phyloP scores from a whole-genome alignment of 2,888 invertebrate species.

The Drosophila falleni region DNA sequence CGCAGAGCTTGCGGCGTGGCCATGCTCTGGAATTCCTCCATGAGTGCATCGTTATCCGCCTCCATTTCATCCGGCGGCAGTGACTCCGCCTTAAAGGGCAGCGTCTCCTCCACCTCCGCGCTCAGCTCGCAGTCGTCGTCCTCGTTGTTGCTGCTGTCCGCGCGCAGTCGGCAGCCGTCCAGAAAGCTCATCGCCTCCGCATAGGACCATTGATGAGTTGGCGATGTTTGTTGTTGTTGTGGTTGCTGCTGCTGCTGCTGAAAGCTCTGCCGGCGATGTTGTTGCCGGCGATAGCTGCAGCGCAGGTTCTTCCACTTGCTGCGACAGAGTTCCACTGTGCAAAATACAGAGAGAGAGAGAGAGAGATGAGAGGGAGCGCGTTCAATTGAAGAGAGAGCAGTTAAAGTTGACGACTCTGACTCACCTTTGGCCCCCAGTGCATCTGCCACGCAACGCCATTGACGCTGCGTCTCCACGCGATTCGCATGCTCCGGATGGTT shows the following conservation, averaged over 20 bases:
- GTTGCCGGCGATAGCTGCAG: conserved; percentile 61
- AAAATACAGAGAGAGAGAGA: not conserved
- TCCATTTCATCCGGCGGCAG: conserved; percentile 63
- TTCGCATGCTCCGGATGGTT: conserved; percentile 71
- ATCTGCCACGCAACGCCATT: conserved; percentile 72
- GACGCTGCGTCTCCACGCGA: conserved; percentile 61
- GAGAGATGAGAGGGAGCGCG: too few relatives aligned
- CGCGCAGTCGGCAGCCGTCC: conserved; percentile 31
- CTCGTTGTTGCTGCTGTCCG: conserved; percentile 55
- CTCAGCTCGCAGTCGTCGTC: conserved; percentile 51
- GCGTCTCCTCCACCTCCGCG: conserved; percentile 13
- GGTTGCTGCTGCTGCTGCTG: conserved; percentile 36
- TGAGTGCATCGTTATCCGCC: conserved; percentile 75
- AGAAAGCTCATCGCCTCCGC: conserved; percentile 65
- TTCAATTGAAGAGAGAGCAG: not conserved
- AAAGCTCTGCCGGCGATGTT: conserved; percentile 36
- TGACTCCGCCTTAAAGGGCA: conserved; percentile 59
- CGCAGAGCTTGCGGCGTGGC: conserved; percentile 80
- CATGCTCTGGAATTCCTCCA: conserved; percentile 74
- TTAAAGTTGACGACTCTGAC: conserved; percentile 34
- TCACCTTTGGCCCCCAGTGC: conserved; percentile 68
- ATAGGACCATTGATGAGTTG: conserved; percentile 51
- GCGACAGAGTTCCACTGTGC: conserved; percentile 80
- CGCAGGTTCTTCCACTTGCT: conserved; percentile 83
- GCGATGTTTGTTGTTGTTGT: conserved; percentile 30